Evolutionary conservation across 2,113 vertebrate species (phyloP).

Genomic region (Pseudonaja textilis): DNA sequence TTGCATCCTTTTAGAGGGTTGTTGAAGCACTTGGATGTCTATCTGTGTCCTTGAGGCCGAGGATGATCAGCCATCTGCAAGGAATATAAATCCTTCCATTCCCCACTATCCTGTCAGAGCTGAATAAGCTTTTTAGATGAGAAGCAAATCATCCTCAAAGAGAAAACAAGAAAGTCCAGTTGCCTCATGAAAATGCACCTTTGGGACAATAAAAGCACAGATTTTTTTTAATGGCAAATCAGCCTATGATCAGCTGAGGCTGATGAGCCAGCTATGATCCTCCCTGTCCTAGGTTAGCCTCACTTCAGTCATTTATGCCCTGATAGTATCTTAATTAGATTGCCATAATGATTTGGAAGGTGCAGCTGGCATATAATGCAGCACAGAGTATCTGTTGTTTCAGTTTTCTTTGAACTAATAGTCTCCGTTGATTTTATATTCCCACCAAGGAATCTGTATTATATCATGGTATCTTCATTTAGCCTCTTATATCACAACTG

Average conservation of each 20-base stretch:
- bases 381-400: background rate
- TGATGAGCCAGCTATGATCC: background rate
- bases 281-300: background rate
- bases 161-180: background rate
- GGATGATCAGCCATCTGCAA: no score
- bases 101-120: background rate
- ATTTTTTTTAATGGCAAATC: background rate
- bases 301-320: background rate
- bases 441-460: background rate
- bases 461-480: background rate
- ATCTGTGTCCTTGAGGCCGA: no score
- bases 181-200: background rate
- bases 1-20: no score
- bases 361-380: background rate
- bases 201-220: background rate
- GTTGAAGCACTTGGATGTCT: no score
- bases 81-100: no score
- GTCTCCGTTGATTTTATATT: background rate
- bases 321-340: background rate
- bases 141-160: background rate
- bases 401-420: background rate
- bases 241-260: background rate
- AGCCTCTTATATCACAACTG: background rate
- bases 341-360: background rate
- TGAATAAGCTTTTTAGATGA: background rate